These are phyloP conservation scores for Aporophyla nigra DNA, from an alignment of 2,888 invertebrate species.

Conservation along the genomic window DNA sequence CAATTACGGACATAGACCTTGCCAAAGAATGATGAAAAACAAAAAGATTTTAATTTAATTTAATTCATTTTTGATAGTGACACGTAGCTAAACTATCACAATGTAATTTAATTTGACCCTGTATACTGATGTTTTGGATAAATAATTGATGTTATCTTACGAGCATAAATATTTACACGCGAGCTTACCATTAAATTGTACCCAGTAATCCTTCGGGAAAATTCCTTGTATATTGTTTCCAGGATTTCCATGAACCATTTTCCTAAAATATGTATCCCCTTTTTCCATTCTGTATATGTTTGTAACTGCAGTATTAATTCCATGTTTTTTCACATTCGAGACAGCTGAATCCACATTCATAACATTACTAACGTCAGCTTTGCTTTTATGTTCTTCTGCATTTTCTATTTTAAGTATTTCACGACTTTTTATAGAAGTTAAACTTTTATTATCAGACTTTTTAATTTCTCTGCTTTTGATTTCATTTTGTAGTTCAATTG, in stretches of 20 bases:
- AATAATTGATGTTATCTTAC: not conserved
- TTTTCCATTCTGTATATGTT: not conserved
- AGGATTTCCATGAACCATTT: not conserved
- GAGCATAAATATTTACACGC: not conserved
- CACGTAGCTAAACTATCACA: too few relatives aligned
- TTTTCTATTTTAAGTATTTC: not conserved
- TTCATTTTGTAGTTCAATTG: constrained; percentile 38
- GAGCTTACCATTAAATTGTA: constrained; percentile 36
- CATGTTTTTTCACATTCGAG: not conserved
- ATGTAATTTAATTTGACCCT: too few relatives aligned
- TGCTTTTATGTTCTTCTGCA: not conserved
- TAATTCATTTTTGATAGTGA: too few relatives aligned
- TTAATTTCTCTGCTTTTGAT: constrained; percentile 22
- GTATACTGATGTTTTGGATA: not conserved
- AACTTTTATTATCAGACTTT: constrained; percentile 5
- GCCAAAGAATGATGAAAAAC: too few relatives aligned
- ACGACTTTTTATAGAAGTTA: not conserved
- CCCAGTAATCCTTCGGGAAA: constrained; percentile 26
- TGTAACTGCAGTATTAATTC: not conserved
- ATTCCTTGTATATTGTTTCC: not conserved
- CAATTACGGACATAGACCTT: too few relatives aligned
- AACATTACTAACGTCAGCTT: not conserved
- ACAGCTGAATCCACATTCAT: not conserved
- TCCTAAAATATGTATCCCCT: not conserved
- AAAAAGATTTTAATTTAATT: too few relatives aligned